phyloP scores from a whole-genome alignment of 2,113 vertebrate species.

The Forbesichthys agassizii region DNA sequence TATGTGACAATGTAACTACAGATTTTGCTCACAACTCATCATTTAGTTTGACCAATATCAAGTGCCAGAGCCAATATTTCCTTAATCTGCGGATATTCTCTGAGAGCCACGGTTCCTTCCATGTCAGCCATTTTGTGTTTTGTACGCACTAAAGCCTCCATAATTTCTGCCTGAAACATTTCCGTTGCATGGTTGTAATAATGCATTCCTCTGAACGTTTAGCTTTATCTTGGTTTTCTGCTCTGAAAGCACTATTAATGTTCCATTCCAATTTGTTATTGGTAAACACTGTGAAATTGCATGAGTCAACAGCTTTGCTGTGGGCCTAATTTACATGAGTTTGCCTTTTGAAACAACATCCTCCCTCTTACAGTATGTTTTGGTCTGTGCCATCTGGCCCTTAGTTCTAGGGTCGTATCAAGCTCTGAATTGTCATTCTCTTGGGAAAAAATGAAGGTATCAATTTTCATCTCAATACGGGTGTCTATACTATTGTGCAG shows the following conservation, averaged over 20 bases:
- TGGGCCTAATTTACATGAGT: constrained; percentile 67
- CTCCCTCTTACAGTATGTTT: constrained; percentile 63
- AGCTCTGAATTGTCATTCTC: constrained; percentile 8
- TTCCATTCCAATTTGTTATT: constrained; percentile 70
- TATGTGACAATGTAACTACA: constrained; percentile 44
- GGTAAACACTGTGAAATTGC: constrained; percentile 72
- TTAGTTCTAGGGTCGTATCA: constrained; percentile 44
- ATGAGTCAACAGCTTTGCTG: constrained; percentile 60
- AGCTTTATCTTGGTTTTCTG: constrained; percentile 43
- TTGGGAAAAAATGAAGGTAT: constrained; percentile 51
- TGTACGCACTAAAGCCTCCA: constrained; percentile 39
- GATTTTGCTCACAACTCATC: constrained; percentile 45
- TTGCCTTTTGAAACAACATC: constrained; percentile 60
- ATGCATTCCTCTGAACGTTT: constrained; percentile 54
- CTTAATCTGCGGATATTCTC: constrained; percentile 51
- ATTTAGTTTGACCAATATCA: constrained; percentile 50
- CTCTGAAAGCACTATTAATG: constrained; percentile 63
- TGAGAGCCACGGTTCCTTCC: constrained; percentile 35
- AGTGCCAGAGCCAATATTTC: constrained; percentile 41
- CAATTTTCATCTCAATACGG: constrained; percentile 51
- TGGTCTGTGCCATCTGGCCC: constrained; percentile 63
- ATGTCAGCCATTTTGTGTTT: constrained; percentile 40
- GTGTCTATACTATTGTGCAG: constrained; percentile 35
- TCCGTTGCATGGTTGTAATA: constrained; percentile 53
- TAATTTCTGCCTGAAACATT: constrained; percentile 63